Conservation (phyloP, 1,140 invertebrate species). For the Nixonia krombeini region DNA sequence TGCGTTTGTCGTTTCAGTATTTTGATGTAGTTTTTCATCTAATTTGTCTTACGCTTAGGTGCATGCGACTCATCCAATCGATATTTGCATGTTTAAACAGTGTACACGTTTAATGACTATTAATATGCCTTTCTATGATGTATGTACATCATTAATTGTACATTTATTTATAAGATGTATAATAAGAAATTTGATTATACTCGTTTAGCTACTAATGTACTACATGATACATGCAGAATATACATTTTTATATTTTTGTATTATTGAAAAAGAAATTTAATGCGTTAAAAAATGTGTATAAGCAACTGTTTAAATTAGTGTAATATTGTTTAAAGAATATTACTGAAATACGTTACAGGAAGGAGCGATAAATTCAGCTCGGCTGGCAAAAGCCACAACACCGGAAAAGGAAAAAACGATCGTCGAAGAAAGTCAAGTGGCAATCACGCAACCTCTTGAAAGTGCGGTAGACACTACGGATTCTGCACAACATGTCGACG, state of each 20-base stretch:
- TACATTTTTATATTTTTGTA: too few species aligned
- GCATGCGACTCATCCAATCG: constrained; percentile 21
- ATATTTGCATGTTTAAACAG: constrained; percentile 32
- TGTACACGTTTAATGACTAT: constrained; percentile 7
- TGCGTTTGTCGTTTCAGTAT: constrained; percentile 6
- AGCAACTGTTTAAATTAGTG: too few species aligned
- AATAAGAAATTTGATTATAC: too few species aligned
- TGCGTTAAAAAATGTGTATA: too few species aligned
- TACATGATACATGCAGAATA: too few species aligned
- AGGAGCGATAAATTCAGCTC: too few species aligned
- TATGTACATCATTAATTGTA: not conserved
- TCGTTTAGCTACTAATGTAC: too few species aligned
- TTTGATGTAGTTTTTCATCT: constrained; percentile 7
- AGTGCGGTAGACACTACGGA: constrained; percentile 15
- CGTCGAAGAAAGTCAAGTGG: constrained; percentile 13
- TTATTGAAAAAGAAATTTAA: too few species aligned
- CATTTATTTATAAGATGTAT: not conserved
- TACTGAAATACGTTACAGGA: too few species aligned
- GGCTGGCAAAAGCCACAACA: too few species aligned
- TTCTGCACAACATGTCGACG: constrained; percentile 30
- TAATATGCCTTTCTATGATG: constrained; percentile 16
- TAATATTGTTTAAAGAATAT: too few species aligned
- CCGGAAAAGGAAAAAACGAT: constrained; percentile 37
- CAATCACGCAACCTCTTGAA: constrained; percentile 17
- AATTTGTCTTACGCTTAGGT: constrained; percentile 19